Base-by-base conservation (phyloP, 2,113 vertebrate species). In the Pampusana beccarii region DNA sequence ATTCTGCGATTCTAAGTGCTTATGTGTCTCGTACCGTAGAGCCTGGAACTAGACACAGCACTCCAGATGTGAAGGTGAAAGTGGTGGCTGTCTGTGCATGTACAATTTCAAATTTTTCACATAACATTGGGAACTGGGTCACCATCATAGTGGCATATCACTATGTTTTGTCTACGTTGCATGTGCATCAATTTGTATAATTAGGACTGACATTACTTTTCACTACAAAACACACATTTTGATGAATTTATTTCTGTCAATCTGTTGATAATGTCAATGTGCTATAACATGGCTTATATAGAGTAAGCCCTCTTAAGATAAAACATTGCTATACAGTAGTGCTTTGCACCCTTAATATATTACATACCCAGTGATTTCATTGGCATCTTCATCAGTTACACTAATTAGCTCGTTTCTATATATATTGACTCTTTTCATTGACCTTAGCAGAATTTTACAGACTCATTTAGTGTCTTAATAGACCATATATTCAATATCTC, bases 391-490 rank as follows among this genome's bases (percentile, higher is more conserved):
- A 58, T 90, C 50, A 73, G 60, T 93, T 87, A 36, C 29, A 57
- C 54, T 88, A 90, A 93, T 92, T 92, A 79, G 34, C 46, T 80
- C 50, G 13, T 79, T 95, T 95, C 51, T 89, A 29, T 70, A 34
- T 70, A 36, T 53, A 92, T 78, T 69, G 54, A 77, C 33, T 72
- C 34, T 86, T 83, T 90, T 72, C 44, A 81, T 72, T 95, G 75
- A 94, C 44, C 73, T 93, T 67, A 77, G 58, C 13, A 95, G 67
- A 96, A 80, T 60, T 51, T 38, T 94, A 92, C 38, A 80, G 93
- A 81, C n/a, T 84, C 33, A 40, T 73, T 86, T 83, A 81, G 28
- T 88, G 60, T 78, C 65, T 86, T 96, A 95, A 88, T 46, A 81
- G 72, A 92, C 86, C 21, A 51, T 64, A 54, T 57, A 97, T 87